Base-by-base conservation (phyloP, 2,888 invertebrate genomes). In the Lithophane socia region DNA sequence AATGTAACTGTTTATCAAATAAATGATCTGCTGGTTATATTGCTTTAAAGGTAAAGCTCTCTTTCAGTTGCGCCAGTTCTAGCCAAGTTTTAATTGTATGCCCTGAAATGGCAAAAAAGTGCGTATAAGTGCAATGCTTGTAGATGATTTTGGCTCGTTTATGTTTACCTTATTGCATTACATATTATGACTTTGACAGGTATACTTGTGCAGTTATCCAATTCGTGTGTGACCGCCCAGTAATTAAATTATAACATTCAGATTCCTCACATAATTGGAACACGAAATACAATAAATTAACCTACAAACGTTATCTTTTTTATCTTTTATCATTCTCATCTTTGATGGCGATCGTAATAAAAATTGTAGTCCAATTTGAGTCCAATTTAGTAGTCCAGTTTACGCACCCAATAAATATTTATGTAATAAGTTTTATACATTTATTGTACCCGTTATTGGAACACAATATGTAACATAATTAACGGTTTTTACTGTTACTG, bases 321-420 rank as follows among this genome's bases (percentile, higher is more conserved):
- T 74, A 75, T 75, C 70, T 65, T 83, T 78, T 87, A 76, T 78
- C 75, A 70, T 81, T 64, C 56, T 37, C 63, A 68, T 78, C 63
- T 83, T 79, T 84, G 63, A 81, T 80, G 77, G 61, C 60, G 29
- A 76, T 73, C 37, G 67, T 65, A 73, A 80, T 81, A 85, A 85
- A 82, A 58, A 63, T 80, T n/a, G 72, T 79, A 82, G 77, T 66
- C 74, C 75, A 86, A 75, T 75, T 75, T 63, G 18, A 52, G 68
- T 64, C 58, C 56, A 67, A 73, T 77, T 87, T 86, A 76, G 66
- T 80, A 66, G 77, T 73, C 74, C 68, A 82, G 69, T 87, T 85
- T 82, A 77, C 65, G 54, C 69, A 81, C 75, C 67, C 80, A 83
- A 85, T 81, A 86, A 87, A 81, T 88, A 80, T 77, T 79, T 78